Evolutionary conservation across 1,140 invertebrate genomes (phyloP).

Genomic region (Cotesia vestalis): DNA sequence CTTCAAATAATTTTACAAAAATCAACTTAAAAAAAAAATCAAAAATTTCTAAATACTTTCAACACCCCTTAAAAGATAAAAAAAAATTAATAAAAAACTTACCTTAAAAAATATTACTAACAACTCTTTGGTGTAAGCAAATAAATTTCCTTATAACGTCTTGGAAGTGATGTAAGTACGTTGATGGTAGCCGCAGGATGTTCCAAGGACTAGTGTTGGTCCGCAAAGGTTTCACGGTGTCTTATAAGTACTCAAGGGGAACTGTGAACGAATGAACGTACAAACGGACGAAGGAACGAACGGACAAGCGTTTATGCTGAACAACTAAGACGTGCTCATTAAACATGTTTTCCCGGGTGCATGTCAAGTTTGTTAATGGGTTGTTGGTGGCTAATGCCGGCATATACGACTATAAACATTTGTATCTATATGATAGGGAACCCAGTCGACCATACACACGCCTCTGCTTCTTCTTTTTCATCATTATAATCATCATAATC

Average conservation of each 20-base stretch:
- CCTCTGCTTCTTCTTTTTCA: background rate
- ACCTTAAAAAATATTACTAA: too few relatives aligned
- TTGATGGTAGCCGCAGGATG: conserved; percentile 45
- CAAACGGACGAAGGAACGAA: too few relatives aligned
- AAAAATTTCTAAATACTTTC: too few relatives aligned
- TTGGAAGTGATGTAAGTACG: background rate
- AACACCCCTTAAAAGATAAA: too few relatives aligned
- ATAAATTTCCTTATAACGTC: background rate
- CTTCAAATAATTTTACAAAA: too few relatives aligned
- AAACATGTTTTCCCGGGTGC: conserved; percentile 50
- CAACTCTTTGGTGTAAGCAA: background rate
- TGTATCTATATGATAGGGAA: conserved; percentile 34
- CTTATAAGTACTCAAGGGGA: conserved; percentile 44
- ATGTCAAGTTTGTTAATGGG: conserved; percentile 47
- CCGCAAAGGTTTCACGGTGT: conserved; percentile 32
- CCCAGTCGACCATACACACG: conserved; percentile 27
- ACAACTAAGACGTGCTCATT: conserved; percentile 56
- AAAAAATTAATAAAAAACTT: too few relatives aligned
- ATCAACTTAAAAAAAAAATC: too few relatives aligned
- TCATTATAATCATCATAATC: background rate
- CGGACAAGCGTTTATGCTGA: conserved; percentile 45
- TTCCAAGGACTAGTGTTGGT: conserved; percentile 43
- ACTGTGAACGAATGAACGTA: conserved; percentile 1
- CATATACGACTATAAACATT: background rate
- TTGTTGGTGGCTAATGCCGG: conserved; percentile 38